These are phyloP conservation scores for Phocoena sinus DNA, from an alignment of 2,113 vertebrate species.

Conservation along the genomic window DNA sequence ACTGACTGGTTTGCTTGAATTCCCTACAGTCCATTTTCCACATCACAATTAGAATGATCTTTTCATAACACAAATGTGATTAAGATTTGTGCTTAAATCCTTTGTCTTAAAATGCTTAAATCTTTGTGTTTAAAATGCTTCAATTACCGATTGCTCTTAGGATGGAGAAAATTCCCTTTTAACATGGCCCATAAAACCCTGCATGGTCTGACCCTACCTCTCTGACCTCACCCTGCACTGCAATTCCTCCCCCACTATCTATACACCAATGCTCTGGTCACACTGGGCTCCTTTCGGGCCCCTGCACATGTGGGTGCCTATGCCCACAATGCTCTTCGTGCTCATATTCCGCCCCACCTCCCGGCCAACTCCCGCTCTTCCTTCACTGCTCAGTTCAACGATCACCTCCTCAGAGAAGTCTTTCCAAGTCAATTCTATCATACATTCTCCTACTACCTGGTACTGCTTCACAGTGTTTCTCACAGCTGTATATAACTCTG, in stretches of 20 bases:
- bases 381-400: not conserved
- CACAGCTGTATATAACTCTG: not conserved
- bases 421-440: not conserved
- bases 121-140: not conserved
- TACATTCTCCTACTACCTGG: not conserved
- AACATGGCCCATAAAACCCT: not conserved
- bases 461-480: not conserved
- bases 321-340: not conserved
- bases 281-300: not conserved
- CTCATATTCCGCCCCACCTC: not conserved
- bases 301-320: not conserved
- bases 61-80: not conserved
- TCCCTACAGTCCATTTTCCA: not conserved
- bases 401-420: not conserved
- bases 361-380: not conserved
- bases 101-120: not conserved
- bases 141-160: not conserved
- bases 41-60: not conserved
- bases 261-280: not conserved
- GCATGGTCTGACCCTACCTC: not conserved
- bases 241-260: not conserved
- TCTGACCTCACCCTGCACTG: not conserved
- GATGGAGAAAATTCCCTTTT: not conserved
- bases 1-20: not conserved
- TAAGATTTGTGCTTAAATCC: not conserved